phyloP scores from a whole-genome alignment of 2,888 invertebrate species.

The Frankliniella fusca region DNA sequence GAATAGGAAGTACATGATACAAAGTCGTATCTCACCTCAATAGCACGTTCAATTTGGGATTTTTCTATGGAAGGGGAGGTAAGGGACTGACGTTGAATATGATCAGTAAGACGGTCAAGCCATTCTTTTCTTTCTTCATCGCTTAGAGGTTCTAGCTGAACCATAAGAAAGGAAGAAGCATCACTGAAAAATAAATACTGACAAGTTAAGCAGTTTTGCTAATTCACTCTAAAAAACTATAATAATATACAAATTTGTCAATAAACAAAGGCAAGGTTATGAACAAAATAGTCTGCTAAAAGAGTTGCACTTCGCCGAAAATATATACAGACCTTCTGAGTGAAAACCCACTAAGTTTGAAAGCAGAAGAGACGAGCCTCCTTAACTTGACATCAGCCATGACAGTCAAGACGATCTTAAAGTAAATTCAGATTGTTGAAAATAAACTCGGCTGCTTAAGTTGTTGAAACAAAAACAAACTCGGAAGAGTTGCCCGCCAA shows the following conservation, averaged over 20 bases:
- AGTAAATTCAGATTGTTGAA: not conserved
- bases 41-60: constrained; percentile 67
- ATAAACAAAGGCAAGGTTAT: constrained; percentile 35
- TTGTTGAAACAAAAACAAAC: not conserved
- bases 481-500: not conserved
- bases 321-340: constrained; percentile 56
- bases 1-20: not conserved
- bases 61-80: constrained; percentile 68
- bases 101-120: constrained; percentile 71
- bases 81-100: constrained; percentile 73
- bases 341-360: constrained; percentile 71
- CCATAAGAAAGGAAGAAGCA: constrained; percentile 66
- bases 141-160: constrained; percentile 61
- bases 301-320: no score
- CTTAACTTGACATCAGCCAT: constrained; percentile 35
- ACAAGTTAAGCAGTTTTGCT: constrained; percentile 27
- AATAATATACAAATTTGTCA: constrained; percentile 14
- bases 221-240: not conserved
- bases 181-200: constrained; percentile 53
- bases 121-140: constrained; percentile 61
- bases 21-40: constrained; percentile 51
- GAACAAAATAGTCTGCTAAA: no score
- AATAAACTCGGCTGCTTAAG: not conserved
- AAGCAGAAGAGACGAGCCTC: constrained; percentile 46
- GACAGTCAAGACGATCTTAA: not conserved